phyloP scores from a whole-genome alignment of 2,797 vertebrate genomes.

The Eulemur albifrons region DNA sequence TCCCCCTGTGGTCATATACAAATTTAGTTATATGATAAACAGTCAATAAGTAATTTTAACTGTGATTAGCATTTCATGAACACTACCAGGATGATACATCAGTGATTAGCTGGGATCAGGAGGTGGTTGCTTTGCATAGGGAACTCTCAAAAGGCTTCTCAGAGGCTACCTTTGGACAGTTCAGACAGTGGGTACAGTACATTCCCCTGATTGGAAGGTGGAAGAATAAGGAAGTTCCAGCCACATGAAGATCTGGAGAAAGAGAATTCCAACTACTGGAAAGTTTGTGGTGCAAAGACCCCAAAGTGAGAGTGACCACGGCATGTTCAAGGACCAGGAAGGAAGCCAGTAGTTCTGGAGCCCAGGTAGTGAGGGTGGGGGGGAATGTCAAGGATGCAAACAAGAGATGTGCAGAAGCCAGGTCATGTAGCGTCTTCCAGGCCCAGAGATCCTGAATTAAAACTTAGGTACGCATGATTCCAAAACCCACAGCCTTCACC shows the following conservation, averaged over 20 bases:
- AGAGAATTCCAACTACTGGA: background rate
- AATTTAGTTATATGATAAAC: slow-evolving; percentile 23
- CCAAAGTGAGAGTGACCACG: background rate
- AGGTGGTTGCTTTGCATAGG: background rate
- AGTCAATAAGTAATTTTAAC: background rate
- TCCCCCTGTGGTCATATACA: background rate
- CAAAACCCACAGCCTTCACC: background rate
- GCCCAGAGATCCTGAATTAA: background rate
- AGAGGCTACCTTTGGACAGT: background rate
- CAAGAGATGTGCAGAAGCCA: background rate
- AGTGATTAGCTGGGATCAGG: background rate
- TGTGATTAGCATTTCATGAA: slow-evolving; percentile 11
- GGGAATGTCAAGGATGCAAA: background rate
- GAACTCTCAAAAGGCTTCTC: background rate
- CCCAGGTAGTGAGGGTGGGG: background rate
- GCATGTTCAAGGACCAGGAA: background rate
- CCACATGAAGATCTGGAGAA: background rate
- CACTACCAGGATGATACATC: background rate
- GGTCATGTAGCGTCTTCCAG: background rate
- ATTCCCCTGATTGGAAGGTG: background rate
- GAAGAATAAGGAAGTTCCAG: background rate
- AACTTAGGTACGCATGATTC: background rate
- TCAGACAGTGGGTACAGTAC: background rate
- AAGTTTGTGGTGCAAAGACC: background rate
- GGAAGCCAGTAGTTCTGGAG: background rate